Percentiles rank a stretch among this genome's conserved stretches.
These are phyloP conservation scores for Paramormyrops kingsleyae DNA, from an alignment of 2,113 vertebrate genomes.

Conservation along the genomic window DNA sequence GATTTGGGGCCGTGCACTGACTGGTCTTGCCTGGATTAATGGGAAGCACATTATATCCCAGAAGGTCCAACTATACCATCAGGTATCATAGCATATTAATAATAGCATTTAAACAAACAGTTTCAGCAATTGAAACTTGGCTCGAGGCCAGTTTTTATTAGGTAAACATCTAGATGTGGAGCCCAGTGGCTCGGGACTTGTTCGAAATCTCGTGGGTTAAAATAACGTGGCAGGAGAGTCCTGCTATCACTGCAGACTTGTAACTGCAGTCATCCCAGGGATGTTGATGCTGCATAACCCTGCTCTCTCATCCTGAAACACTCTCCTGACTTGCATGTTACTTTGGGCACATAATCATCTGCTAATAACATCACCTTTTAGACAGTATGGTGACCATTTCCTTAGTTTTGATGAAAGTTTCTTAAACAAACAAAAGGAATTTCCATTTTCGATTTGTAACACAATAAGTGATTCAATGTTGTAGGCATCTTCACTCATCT, in stretches of 20 bases:
- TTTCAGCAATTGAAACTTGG: background rate
- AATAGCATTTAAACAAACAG: background rate
- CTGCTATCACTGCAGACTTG: background rate
- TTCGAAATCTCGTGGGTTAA: background rate
- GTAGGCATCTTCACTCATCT: background rate
- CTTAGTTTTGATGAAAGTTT: background rate
- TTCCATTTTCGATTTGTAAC: background rate
- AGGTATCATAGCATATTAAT: background rate
- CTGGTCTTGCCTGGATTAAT: background rate
- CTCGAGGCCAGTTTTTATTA: background rate
- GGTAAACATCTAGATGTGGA: background rate
- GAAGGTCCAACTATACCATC: background rate
- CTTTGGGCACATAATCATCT: background rate
- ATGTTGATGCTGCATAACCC: background rate
- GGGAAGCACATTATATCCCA: background rate
- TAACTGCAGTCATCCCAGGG: background rate
- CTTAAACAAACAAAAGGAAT: background rate
- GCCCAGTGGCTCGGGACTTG: background rate
- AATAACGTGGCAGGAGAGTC: background rate
- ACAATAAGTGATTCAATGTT: background rate
- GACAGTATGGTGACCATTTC: background rate
- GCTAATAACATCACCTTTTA: background rate
- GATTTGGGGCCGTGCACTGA: background rate
- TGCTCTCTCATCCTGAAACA: background rate
- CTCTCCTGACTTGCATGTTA: background rate